Base-by-base conservation (phyloP, 2,888 invertebrate genomes). In the Cosmia pyralina region DNA sequence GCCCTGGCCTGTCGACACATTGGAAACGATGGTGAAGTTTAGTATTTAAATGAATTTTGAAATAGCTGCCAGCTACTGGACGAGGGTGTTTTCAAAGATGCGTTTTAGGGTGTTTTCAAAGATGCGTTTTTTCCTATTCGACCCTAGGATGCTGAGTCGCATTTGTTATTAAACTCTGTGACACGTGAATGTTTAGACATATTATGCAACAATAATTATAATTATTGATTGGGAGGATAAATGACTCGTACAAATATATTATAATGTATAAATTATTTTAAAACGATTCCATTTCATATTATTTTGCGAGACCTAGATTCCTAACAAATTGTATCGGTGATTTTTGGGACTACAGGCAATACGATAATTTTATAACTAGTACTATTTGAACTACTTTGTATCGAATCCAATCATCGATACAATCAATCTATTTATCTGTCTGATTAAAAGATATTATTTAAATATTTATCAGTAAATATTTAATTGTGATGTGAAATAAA, bases 281-380 rank as follows among this genome's bases (percentile, higher is more conserved):
- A 66, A 57, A 67, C 38, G 58, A 73, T 70, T 74, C 69, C 67
- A 74, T 62, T 69, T 60, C 53, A 69, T 63, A 59, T 66, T 80
- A 41, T 62, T 68, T 82, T 77, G 65, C 69, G 65, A 79, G 79
- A 72, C 69, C 70, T 79, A 75, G 64, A 85, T 80, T 79, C 67
- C 72, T 81, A 74, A 69, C 60, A 77, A 78, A 71, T 69, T 80
- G 67, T 85, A 79, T 79, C 72, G 64, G 71, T 83, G 65, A 72
- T 81, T 80, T 55, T 82, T 77, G 78, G 85, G 80, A 86, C 83
- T 82, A 74, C 82, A 83, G 77, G 79, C 80, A 79, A 81, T 85
- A 82, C 58, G 63, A 77, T 82, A 81, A 71, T 82, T 72, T 80
- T 85, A 78, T 72, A 75, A 71, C 57, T 81, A 84, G 63, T 58